Percentiles rank a stretch among this genome's conserved stretches.
These are phyloP conservation scores for Nibea albiflora DNA, from an alignment of 2,113 vertebrate species.

Conservation along the genomic window DNA sequence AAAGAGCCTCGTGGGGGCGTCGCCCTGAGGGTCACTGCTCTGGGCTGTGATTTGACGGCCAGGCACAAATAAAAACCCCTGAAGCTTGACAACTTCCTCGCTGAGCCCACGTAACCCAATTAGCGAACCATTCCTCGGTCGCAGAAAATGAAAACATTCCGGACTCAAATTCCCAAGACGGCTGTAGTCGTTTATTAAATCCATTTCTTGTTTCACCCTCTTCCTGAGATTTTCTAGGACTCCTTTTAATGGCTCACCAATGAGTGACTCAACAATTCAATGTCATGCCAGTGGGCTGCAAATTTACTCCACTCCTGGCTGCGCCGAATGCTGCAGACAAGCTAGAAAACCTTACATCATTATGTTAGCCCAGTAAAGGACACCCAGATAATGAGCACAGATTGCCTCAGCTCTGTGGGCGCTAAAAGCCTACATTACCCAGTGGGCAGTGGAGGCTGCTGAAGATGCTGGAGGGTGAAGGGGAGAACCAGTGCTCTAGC, in stretches of 20 bases:
- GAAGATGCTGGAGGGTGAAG: slow-evolving; percentile 46
- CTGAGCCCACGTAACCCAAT: slow-evolving; percentile 80
- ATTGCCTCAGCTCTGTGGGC: slow-evolving; percentile 60
- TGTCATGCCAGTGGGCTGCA: slow-evolving; percentile 45
- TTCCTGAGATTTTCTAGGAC: slow-evolving; percentile 61
- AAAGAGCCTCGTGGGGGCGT: slow-evolving; percentile 79
- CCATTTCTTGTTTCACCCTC: slow-evolving; percentile 66
- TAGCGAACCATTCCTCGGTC: slow-evolving; percentile 67
- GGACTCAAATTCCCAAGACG: slow-evolving; percentile 69
- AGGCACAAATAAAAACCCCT: slow-evolving; percentile 79
- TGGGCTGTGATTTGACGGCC: slow-evolving; percentile 67
- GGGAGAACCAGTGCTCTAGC: slow-evolving; percentile 49
- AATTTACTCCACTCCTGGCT: slow-evolving; percentile 39
- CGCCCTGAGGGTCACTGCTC: slow-evolving; percentile 65
- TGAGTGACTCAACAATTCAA: slow-evolving; percentile 61
- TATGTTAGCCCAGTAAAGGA: slow-evolving; percentile 63
- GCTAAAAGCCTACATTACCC: slow-evolving; percentile 62
- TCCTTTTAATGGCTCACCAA: slow-evolving; percentile 71
- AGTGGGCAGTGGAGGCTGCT: slow-evolving; percentile 30
- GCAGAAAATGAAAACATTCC: slow-evolving; percentile 79
- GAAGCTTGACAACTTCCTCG: slow-evolving; percentile 82
- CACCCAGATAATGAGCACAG: slow-evolving; percentile 63
- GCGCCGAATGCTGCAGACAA: slow-evolving; percentile 38
- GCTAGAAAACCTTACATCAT: slow-evolving; percentile 31
- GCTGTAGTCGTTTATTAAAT: slow-evolving; percentile 74